A percentile compares a stretch with the other conserved stretches of the same genome.
Evolutionary conservation across 2,888 invertebrate species (phyloP).

Genomic region (Parnassius orleans): DNA sequence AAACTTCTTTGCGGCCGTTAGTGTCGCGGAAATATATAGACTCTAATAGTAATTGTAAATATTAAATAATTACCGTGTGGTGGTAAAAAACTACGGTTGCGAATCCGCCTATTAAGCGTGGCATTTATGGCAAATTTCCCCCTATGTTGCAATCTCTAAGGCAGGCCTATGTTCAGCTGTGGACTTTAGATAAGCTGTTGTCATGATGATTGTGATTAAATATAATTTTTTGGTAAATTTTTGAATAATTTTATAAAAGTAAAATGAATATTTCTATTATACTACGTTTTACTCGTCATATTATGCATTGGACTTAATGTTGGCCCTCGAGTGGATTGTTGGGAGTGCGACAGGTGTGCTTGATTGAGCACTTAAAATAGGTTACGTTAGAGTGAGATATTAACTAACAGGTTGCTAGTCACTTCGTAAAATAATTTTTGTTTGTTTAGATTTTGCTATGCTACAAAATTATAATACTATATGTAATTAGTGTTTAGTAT

Average conservation of each 20-base stretch:
- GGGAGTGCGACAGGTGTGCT: constrained; percentile 18
- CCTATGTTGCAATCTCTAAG: too few species aligned
- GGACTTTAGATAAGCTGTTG: too few species aligned
- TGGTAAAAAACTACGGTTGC: too few species aligned
- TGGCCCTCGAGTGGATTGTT: constrained; percentile 10
- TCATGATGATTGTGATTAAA: too few species aligned
- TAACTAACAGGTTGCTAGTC: constrained; percentile 7
- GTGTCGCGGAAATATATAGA: neutral
- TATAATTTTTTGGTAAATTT: too few species aligned
- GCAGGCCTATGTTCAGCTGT: too few species aligned
- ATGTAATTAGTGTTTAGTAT: too few species aligned
- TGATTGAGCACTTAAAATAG: constrained; percentile 14
- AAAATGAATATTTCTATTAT: neutral
- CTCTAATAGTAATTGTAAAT: too few species aligned
- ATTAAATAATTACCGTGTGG: too few species aligned
- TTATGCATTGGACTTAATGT: neutral
- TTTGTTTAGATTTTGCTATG: neutral
- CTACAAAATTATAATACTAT: too few species aligned
- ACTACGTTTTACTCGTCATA: constrained; percentile 2
- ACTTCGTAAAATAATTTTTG: neutral
- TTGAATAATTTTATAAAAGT: neutral
- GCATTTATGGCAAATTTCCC: too few species aligned
- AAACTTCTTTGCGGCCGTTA: neutral
- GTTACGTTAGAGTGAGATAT: constrained; percentile 10
- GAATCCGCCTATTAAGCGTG: too few species aligned